phyloP scores from a whole-genome alignment of 2,888 invertebrate species.

The Synanthedon andrenaeformis region DNA sequence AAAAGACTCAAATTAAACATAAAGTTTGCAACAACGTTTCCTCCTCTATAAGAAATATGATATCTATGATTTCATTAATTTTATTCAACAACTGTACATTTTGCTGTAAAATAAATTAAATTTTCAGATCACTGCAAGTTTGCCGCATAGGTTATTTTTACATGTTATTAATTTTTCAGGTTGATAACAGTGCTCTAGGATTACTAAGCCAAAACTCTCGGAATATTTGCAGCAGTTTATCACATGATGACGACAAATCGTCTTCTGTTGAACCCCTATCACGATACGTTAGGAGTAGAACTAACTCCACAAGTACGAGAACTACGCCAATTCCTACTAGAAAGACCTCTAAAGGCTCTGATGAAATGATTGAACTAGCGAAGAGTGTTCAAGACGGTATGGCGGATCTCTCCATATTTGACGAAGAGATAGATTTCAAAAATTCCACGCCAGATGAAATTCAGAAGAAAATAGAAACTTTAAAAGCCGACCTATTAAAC shows the following conservation, averaged over 20 bases:
- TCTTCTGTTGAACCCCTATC: constrained; percentile 47
- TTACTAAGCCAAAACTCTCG: constrained; percentile 51
- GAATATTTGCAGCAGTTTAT: constrained; percentile 45
- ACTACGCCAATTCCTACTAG: constrained; percentile 40
- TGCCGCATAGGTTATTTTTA: neutral
- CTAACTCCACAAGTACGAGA: constrained; percentile 35
- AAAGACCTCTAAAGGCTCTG: constrained; percentile 43
- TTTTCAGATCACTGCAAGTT: too few relatives aligned
- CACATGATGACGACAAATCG: constrained; percentile 52
- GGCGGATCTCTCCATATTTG: constrained; percentile 54
- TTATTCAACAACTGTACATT: too few relatives aligned
- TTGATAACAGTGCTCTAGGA: constrained; percentile 28
- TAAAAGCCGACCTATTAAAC: constrained; percentile 50
- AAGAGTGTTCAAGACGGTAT: constrained; percentile 70
- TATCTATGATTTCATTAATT: too few relatives aligned
- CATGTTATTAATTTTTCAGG: neutral
- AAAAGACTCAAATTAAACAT: too few relatives aligned
- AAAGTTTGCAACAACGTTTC: too few relatives aligned
- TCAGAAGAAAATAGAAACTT: constrained; percentile 44
- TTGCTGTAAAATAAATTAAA: too few relatives aligned
- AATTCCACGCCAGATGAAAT: constrained; percentile 33
- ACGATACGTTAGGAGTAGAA: constrained; percentile 36
- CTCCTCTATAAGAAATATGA: too few relatives aligned
- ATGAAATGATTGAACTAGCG: constrained; percentile 60
- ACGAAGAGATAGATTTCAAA: constrained; percentile 32